These are phyloP conservation scores for Himalopsyche anomala DNA, from an alignment of 2,888 invertebrate species.

Conservation along the genomic window DNA sequence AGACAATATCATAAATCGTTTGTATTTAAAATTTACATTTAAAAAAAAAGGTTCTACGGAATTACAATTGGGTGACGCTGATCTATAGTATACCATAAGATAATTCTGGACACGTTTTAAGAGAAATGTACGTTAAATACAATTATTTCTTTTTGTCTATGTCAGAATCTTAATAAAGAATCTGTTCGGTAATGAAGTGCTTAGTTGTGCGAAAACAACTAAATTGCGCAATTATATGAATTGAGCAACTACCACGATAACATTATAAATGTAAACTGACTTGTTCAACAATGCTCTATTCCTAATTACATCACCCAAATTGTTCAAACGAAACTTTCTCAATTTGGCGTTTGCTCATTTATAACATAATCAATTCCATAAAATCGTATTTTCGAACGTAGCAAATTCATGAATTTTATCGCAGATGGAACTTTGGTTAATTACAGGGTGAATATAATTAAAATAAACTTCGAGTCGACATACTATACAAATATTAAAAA, in stretches of 20 bases:
- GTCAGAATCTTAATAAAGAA: slow-evolving; percentile 13
- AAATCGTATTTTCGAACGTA: neutral
- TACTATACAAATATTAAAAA: too few relatives aligned
- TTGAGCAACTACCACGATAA: slow-evolving; percentile 10
- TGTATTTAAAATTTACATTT: too few relatives aligned
- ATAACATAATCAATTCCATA: slow-evolving; percentile 24
- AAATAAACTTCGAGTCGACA: too few relatives aligned
- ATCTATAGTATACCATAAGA: too few relatives aligned
- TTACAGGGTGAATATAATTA: too few relatives aligned
- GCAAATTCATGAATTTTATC: neutral
- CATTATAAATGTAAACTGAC: slow-evolving; percentile 30
- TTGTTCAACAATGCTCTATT: slow-evolving; percentile 34
- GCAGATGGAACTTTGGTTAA: neutral
- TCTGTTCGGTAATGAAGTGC: slow-evolving; percentile 5
- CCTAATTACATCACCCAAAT: slow-evolving; percentile 26
- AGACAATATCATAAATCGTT: too few relatives aligned
- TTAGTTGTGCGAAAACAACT: slow-evolving; percentile 1
- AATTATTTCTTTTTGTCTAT: neutral
- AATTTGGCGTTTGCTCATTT: slow-evolving; percentile 30
- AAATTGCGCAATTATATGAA: slow-evolving; percentile 13
- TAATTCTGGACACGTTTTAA: too few relatives aligned
- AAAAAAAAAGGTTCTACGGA: too few relatives aligned
- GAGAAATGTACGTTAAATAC: too few relatives aligned
- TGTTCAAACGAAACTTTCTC: slow-evolving; percentile 26
- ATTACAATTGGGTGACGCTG: too few relatives aligned